Evolutionary conservation across 2,797 vertebrate species (phyloP), one percentile per base, ranked within the genome.

Genomic region (Mus minutoides): DNA sequence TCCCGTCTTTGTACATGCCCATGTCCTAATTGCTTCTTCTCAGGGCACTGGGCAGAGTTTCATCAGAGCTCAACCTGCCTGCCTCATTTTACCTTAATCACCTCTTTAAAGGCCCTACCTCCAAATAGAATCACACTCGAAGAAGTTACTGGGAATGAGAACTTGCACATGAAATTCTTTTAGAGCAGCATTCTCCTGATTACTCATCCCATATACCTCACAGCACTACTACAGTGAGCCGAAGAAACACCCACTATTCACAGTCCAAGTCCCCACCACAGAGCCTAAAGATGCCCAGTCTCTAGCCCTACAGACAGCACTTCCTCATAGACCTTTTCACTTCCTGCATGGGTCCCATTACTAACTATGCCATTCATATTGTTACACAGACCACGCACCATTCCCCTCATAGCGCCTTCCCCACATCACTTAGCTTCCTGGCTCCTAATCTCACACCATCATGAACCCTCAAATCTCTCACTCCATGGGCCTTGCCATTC

Each of bases 41-140:
- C 82, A 29, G 14, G 78, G 58, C 11, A 69, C 37, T 19, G n/a
- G 12, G 46, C 31, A 76, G 37, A 69, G 69, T 71, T 54, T 43
- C 76, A 67, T 60, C 69, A 58, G 34, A 56, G 12, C 49, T 69
- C 19, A 62, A 24, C 10, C n/a, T 91, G 73, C 29, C 31, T 19
- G 75, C n/a, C 43, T 87, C 26, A 62, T 88, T 92, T 76, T 46
- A 67, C 76, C 37, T 82, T 92, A 80, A 83, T 95, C 88, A 79
- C 12, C 43, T 88, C 60, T 84, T 95, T 88, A 84, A 84, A 92
- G 40, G 40, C 52, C 40, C 69, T 89, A 21, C 37, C 52, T 89
- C 34, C 19, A 88, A 83, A 83, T 83, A 83, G 3, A 84, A 26
- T 21, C 26, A 58, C 58, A 49, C 67, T 69, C 5, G 40, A 73